Conservation (phyloP, 1,140 invertebrate genomes). For the Lanistes nyassanus region DNA sequence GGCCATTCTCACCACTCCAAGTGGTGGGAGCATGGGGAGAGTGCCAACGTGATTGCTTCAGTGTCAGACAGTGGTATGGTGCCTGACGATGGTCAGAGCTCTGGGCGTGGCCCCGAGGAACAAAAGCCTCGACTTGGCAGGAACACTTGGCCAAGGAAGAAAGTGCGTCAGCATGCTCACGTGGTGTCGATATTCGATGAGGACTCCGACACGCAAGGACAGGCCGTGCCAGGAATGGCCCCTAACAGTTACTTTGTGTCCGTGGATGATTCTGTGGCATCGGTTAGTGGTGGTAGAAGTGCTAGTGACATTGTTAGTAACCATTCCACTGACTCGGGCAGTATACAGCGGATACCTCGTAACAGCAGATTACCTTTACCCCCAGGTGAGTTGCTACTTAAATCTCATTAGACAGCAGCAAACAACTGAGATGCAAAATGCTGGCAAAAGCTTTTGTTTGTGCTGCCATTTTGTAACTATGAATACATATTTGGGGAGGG, state of each 20-base stretch:
- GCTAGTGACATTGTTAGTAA: not conserved
- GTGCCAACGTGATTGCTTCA: conserved; percentile 9
- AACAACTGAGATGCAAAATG: not conserved
- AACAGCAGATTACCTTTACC: conserved; percentile 12
- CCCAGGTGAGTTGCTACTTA: conserved; percentile 23
- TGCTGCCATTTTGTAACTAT: not conserved
- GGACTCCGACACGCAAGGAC: conserved; percentile 9
- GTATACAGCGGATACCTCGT: conserved; percentile 14
- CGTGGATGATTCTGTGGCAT: conserved; percentile 29
- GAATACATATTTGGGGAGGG: not conserved
- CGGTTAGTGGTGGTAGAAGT: not conserved
- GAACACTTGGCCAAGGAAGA: conserved; percentile 50
- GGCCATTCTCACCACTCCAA: conserved; percentile 10
- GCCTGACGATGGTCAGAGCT: not conserved
- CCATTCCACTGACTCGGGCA: not conserved
- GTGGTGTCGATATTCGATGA: conserved; percentile 21
- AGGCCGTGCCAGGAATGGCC: conserved; percentile 4
- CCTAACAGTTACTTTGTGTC: conserved; percentile 32
- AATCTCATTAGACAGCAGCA: not conserved
- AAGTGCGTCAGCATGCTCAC: conserved; percentile 32
- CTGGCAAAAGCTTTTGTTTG: not conserved
- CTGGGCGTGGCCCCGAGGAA: not conserved
- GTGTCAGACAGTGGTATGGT: conserved; percentile 1
- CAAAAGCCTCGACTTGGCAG: conserved; percentile 19
- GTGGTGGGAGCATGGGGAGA: conserved; percentile 13